phyloP scores from a whole-genome alignment of 2,113 vertebrate species.

The Carassius auratus region DNA sequence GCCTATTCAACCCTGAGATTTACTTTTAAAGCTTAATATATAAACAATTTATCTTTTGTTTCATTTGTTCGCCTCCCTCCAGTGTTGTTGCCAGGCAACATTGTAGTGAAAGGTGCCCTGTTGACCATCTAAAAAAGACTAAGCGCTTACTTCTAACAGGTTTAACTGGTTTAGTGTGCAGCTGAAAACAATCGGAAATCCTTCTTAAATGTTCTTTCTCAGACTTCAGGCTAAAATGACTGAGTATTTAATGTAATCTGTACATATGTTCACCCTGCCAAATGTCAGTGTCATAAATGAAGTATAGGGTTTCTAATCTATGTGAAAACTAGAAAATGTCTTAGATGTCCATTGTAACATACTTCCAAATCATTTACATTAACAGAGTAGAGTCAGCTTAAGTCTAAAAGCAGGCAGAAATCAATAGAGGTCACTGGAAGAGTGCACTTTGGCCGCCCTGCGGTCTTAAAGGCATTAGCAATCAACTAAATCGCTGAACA shows the following conservation, averaged over 20 bases:
- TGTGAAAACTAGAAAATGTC: not conserved
- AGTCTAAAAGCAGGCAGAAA: constrained; percentile 29
- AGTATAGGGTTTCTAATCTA: not conserved
- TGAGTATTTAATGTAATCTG: not conserved
- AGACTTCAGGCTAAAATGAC: constrained; percentile 4
- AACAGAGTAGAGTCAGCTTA: constrained; percentile 17
- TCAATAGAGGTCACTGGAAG: constrained; percentile 39
- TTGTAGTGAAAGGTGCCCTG: constrained; percentile 36
- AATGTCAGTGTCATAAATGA: not conserved
- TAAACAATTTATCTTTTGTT: constrained; percentile 16
- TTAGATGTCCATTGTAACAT: not conserved
- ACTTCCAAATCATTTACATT: constrained; percentile 22
- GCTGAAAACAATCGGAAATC: not conserved
- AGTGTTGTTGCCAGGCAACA: constrained; percentile 38
- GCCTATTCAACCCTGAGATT: constrained; percentile 1
- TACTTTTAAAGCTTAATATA: constrained; percentile 13
- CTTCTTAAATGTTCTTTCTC: not conserved
- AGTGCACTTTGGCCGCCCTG: not conserved
- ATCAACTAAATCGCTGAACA: constrained; percentile 14
- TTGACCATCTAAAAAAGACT: constrained; percentile 24
- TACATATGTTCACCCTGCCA: not conserved
- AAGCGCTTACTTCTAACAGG: not conserved
- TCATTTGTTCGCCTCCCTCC: not conserved
- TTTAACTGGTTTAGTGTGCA: constrained; percentile 22
- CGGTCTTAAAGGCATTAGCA: constrained; percentile 13